A percentile compares a stretch with the other conserved stretches of the same genome.
phyloP scores from a whole-genome alignment of 2,888 invertebrate genomes.

The Stenichneumon culpator region DNA sequence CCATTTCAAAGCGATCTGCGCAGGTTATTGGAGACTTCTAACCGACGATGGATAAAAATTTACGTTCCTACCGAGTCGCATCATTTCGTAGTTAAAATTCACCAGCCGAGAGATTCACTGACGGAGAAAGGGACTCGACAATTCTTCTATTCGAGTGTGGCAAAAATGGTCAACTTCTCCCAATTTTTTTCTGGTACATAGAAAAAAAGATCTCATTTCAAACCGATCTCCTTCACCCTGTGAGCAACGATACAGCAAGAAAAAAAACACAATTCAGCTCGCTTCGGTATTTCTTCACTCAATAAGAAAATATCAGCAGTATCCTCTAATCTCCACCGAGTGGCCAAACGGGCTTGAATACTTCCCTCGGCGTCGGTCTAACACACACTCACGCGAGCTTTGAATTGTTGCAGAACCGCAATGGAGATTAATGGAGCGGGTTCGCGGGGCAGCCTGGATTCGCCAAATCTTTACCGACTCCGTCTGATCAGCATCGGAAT shows the following conservation, averaged over 20 bases:
- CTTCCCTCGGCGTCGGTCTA: neutral
- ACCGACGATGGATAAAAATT: neutral
- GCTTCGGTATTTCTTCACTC: neutral
- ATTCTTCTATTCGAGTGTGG: slow-evolving; percentile 5
- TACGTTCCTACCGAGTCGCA: neutral
- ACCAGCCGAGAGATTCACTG: slow-evolving; percentile 49
- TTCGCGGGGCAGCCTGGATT: slow-evolving; percentile 28
- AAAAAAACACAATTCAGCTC: neutral
- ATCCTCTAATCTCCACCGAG: neutral
- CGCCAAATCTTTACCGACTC: slow-evolving; percentile 59
- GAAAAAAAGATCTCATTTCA: neutral
- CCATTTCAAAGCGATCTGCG: too few species aligned
- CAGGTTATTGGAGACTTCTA: neutral
- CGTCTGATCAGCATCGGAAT: slow-evolving; percentile 68
- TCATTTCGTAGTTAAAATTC: slow-evolving; percentile 55
- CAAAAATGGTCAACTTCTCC: too few species aligned
- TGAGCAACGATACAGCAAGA: neutral
- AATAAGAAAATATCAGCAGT: too few species aligned
- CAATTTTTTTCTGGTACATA: too few species aligned
- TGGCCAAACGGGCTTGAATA: neutral
- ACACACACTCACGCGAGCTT: neutral
- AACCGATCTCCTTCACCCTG: too few species aligned
- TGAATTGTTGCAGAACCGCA: slow-evolving; percentile 29
- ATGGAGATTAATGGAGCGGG: slow-evolving; percentile 62
- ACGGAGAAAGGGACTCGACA: slow-evolving; percentile 17